These are phyloP conservation scores for Recurvirostra avosetta DNA, from an alignment of 2,113 vertebrate species.

Conservation along the genomic window DNA sequence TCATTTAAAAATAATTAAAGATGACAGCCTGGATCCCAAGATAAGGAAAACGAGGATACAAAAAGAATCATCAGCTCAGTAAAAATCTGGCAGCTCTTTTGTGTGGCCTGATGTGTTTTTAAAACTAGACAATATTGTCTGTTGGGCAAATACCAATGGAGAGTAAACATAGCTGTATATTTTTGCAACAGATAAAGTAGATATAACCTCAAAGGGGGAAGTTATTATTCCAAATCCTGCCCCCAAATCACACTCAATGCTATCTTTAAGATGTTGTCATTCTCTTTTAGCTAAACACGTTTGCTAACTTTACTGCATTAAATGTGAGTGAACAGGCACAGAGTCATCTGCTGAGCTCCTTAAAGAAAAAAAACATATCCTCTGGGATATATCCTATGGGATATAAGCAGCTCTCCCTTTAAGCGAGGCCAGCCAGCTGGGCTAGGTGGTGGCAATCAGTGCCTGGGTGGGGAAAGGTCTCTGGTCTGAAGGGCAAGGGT, in stretches of 20 bases:
- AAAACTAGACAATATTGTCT: neutral
- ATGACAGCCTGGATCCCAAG: neutral
- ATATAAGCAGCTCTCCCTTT: neutral
- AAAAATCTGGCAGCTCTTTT: slow-evolving; percentile 27
- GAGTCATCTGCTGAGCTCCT: neutral
- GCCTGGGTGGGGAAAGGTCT: neutral
- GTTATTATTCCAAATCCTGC: neutral
- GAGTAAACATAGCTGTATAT: neutral
- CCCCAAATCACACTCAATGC: neutral
- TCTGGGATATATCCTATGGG: neutral
- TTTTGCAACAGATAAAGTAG: neutral
- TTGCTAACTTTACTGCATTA: neutral
- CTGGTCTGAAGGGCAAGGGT: neutral
- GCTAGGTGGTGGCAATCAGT: neutral
- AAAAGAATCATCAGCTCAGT: neutral
- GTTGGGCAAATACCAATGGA: neutral
- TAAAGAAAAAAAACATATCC: neutral
- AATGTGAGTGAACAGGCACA: neutral
- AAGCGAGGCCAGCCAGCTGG: neutral
- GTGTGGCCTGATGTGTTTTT: neutral
- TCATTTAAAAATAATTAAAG: slow-evolving; percentile 36
- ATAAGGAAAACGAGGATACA: neutral
- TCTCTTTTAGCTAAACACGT: neutral
- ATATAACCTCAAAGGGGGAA: neutral
- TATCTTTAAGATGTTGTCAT: neutral